These are phyloP conservation scores for Dipus sagitta DNA, from an alignment of 2,797 vertebrate species.

Conservation along the genomic window DNA sequence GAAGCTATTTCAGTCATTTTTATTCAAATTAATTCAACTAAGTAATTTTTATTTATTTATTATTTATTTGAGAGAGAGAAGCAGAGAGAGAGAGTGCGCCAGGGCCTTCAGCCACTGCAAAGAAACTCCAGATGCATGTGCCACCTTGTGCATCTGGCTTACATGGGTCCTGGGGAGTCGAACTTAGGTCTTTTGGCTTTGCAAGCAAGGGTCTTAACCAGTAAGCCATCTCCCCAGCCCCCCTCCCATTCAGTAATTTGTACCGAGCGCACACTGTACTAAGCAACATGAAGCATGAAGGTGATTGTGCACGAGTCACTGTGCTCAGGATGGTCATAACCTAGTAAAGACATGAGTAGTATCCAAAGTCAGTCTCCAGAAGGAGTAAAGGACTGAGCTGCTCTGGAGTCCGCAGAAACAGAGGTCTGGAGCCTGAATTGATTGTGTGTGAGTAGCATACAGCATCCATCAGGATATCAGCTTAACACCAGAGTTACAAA, in stretches of 20 bases:
- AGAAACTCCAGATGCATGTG: no score
- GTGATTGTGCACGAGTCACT: background rate
- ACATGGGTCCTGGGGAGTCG: no score
- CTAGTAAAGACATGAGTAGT: background rate
- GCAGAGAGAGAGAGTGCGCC: no score
- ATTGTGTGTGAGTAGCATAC: background rate
- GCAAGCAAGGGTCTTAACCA: no score
- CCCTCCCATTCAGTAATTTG: background rate
- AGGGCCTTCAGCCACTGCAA: no score
- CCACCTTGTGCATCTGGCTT: no score
- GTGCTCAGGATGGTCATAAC: background rate
- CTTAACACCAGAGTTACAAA: background rate
- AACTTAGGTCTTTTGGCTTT: no score
- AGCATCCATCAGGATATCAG: background rate
- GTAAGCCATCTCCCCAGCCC: no score
- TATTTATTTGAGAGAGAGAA: no score
- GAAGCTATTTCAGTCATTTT: background rate
- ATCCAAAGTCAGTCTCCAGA: background rate
- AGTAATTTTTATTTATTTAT: background rate
- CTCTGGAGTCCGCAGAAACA: background rate
- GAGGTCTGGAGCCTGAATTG: background rate
- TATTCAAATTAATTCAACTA: conserved; percentile 32
- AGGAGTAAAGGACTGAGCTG: background rate
- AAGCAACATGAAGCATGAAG: background rate
- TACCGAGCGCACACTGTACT: background rate